Base-by-base conservation (phyloP, 1,140 invertebrate genomes). In the Mercenaria mercenaria region DNA sequence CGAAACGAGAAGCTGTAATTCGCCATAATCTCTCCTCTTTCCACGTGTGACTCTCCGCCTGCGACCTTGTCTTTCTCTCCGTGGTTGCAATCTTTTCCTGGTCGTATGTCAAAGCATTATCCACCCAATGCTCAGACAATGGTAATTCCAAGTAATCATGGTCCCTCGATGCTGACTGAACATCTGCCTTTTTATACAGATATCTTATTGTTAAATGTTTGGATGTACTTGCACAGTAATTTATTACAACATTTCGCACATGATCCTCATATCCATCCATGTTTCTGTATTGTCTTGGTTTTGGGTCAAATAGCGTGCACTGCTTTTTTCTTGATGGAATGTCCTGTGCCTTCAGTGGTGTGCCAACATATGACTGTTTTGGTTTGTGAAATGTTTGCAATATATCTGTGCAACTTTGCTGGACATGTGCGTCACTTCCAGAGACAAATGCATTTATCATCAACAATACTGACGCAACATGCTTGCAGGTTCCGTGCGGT, bases 321-420 rank as follows among this genome's bases (percentile, higher is more conserved):
- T 20, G 15, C 13, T 43, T 39, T 47, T 23, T 79, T 43, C 15
- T 79, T 18, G 23, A 26, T 79, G 29, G 47, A 29, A 79, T n/a
- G 20, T 47, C 41, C 23, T 56, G 2, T 56, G 52, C 52, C 23
- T 56, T 56, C 4, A 56, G 8, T 3, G 23, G 52, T 56, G 52
- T 88, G 69, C 86, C 59, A 67, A 47, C 18, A 39, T 88, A 88
- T 37, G 0, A 18, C 29, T 52, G 13, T 11, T 26, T 79, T 34
- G 85, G 85, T n/a, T 87, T 69, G 37, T 79, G 85, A 32, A 79
- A 87, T 56, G 85, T 87, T 29, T 87, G 85, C 10, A 87, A 37
- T n/a, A 32, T 52, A n/a, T 77, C 34, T 61, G 74, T 87, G 43
- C 85, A 87, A 23, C 72, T 37, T n/a, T 79, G 59, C 37, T 79